Base-by-base conservation (phyloP, 2,888 invertebrate genomes). In the Rhaphigaster nebulosa region DNA sequence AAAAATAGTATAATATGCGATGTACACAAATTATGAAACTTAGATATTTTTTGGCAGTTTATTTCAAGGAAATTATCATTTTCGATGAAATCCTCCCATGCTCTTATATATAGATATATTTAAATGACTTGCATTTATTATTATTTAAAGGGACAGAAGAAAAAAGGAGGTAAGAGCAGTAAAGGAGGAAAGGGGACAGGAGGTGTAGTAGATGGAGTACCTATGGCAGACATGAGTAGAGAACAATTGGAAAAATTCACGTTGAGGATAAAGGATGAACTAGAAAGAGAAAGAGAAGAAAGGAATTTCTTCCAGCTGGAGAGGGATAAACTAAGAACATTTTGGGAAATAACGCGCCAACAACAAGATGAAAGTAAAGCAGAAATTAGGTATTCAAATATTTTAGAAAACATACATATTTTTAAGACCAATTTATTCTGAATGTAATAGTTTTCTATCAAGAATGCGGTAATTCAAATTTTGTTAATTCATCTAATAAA, bases 261-360 rank as follows among this genome's bases (percentile, higher is more conserved):
- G 26, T 95, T 96, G 88, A 96, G 96, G 93, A 96, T 98, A 38
- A 96, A 97, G 93, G 98, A 98, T 93, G 98, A 99, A 94, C 95
- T 98, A 93, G 98, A 99, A 93, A 96, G 97, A 91, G 99, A 99
- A 94, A 95, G 99, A 93, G 99, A 99, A 94, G 99, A 99, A 94
- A 94, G 99, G 90, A 99, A 99, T 94, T 99, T 97, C 94, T 99
- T 98, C 93, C 99, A 99, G 94, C 94, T 99, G 34, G 99, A 99
- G 94, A 95, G 99, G 92, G 99, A 99, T 94, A 98, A 98, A 94
- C 95, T 99, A 29, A 95, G 98, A 92, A 98, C 98, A 8, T 98
- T 98, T 93, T 99, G 99, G 99, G 98, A 99, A 94, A 98, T 99
- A 90, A 97, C 98, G 0, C 96, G 97, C 92, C 96, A 97, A 93